These are phyloP conservation scores for Deilephila porcellus DNA, from an alignment of 2,888 invertebrate species.

Conservation along the genomic window DNA sequence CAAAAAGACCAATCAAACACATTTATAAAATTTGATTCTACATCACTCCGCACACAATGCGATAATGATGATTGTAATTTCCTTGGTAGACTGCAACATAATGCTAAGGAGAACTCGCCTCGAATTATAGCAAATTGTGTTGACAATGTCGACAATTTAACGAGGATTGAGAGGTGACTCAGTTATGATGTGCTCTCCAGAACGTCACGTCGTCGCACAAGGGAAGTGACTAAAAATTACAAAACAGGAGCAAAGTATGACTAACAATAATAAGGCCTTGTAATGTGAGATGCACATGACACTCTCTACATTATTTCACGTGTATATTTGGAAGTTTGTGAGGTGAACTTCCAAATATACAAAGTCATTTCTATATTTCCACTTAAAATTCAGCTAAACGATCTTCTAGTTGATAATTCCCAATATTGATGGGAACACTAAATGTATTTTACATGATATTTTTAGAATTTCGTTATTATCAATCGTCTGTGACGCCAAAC, in stretches of 20 bases:
- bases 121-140: slow-evolving; percentile 22
- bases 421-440: too few relatives aligned
- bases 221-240: slow-evolving; percentile 22
- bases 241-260: slow-evolving; percentile 8
- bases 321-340: too few relatives aligned
- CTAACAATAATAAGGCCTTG: slow-evolving; percentile 2
- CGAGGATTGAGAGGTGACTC: slow-evolving; percentile 14
- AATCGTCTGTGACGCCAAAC: too few relatives aligned
- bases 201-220: slow-evolving; percentile 13
- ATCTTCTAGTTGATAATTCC: too few relatives aligned
- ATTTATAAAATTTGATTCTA: too few relatives aligned
- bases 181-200: slow-evolving; percentile 8
- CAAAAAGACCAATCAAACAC: too few relatives aligned
- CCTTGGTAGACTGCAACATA: background rate
- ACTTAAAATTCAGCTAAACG: too few relatives aligned
- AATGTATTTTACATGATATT: too few relatives aligned
- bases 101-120: slow-evolving; percentile 3
- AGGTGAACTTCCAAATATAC: too few relatives aligned
- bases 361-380: too few relatives aligned
- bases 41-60: too few relatives aligned
- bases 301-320: background rate
- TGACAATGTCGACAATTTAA: slow-evolving; percentile 17
- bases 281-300: background rate
- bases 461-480: too few relatives aligned
- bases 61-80: background rate